Conservation (phyloP, 2,797 vertebrate genomes). For the Cyclopterus lumpus region DNA sequence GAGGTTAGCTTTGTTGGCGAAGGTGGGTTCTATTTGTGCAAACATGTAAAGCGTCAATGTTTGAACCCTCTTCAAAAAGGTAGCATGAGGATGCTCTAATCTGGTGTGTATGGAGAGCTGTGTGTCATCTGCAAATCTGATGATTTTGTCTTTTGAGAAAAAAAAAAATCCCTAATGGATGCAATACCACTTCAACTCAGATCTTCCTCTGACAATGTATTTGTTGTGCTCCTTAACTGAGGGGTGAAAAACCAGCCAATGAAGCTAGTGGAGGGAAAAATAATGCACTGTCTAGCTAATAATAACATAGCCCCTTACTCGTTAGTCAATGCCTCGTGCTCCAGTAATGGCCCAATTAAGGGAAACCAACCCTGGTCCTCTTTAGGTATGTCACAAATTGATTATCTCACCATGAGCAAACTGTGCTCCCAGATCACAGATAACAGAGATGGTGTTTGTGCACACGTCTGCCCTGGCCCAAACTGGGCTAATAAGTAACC, state of each 20-base stretch:
- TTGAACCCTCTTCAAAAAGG: conserved; percentile 12
- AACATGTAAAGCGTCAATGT: conserved; percentile 26
- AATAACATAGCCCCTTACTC: conserved; percentile 65
- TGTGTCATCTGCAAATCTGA: conserved; percentile 36
- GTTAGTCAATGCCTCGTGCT: conserved; percentile 76
- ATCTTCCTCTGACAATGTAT: conserved; percentile 19
- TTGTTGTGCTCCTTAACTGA: conserved; percentile 50
- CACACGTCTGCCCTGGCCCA: conserved; percentile 58
- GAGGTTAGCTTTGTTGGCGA: conserved; percentile 19
- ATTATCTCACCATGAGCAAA: conserved; percentile 79
- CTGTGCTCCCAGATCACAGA: conserved; percentile 69
- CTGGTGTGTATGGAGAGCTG: conserved; percentile 1
- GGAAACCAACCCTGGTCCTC: conserved; percentile 69
- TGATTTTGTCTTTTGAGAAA: conserved; percentile 14
- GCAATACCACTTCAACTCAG: conserved; percentile 20
- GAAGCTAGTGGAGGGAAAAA: conserved; percentile 62
- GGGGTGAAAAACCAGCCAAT: conserved; percentile 58
- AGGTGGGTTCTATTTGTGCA: neutral
- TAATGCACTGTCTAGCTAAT: conserved; percentile 63
- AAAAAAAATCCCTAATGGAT: conserved; percentile 14
- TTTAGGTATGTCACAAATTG: conserved; percentile 80
- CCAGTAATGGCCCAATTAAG: conserved; percentile 80
- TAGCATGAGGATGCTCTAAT: neutral
- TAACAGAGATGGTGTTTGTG: conserved; percentile 58
- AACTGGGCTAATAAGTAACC: conserved; percentile 75